Conservation (phyloP, 2,888 invertebrate species). For the Andricus quercusramuli region DNA sequence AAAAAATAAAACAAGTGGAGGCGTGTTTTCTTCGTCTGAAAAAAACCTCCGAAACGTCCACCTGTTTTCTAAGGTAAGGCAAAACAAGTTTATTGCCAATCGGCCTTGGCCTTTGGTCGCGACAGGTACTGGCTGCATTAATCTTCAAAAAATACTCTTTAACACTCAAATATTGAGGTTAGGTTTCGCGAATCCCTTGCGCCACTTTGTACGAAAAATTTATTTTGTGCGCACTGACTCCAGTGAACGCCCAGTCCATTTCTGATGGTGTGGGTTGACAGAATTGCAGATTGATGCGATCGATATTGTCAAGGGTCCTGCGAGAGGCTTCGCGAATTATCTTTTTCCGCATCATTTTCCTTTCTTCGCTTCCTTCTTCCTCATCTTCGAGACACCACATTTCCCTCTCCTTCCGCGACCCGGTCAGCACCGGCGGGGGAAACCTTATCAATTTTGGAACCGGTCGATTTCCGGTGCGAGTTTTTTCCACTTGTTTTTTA, state of each 20-base stretch:
- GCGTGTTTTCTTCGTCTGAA: constrained; percentile 24
- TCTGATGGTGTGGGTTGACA: constrained; percentile 71
- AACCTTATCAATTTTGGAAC: constrained; percentile 30
- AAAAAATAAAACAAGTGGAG: constrained; percentile 49
- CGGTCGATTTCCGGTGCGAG: constrained; percentile 35
- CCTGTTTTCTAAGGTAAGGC: constrained; percentile 18
- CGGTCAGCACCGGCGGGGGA: not conserved
- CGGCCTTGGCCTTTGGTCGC: not conserved
- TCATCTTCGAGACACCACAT: not conserved
- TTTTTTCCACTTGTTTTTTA: not conserved
- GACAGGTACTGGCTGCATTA: constrained; percentile 3
- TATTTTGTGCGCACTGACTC: constrained; percentile 67
- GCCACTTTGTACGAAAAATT: constrained; percentile 66
- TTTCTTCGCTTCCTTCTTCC: not conserved
- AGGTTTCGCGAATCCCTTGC: constrained; percentile 63
- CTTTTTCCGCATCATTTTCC: not conserved
- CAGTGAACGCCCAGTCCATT: constrained; percentile 78
- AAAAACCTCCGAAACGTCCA: not conserved
- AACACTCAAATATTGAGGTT: constrained; percentile 65
- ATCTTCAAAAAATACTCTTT: constrained; percentile 1
- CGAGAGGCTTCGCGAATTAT: constrained; percentile 49
- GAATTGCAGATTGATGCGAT: constrained; percentile 76
- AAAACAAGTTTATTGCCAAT: constrained; percentile 1
- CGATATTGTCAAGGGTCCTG: constrained; percentile 71
- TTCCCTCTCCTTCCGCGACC: constrained; percentile 1